Conservation (phyloP, 2,113 vertebrate genomes). For the Bos javanicus region DNA sequence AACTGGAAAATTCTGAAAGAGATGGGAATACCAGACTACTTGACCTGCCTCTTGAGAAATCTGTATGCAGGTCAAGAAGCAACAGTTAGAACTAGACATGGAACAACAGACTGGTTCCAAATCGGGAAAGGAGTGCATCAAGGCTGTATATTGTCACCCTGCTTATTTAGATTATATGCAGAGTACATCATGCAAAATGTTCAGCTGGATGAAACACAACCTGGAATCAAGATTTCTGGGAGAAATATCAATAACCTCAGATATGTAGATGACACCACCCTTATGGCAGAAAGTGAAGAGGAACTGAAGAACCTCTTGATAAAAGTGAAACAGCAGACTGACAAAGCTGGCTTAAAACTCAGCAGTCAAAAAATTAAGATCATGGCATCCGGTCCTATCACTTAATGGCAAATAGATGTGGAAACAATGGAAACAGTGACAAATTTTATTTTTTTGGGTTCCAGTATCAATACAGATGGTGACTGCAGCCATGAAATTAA, state of each 20-base stretch:
- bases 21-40: neutral
- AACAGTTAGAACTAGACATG: neutral
- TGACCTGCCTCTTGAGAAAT: neutral
- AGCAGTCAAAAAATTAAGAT: neutral
- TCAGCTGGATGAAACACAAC: neutral
- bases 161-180: neutral
- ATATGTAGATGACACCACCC: neutral
- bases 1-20: neutral
- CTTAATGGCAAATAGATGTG: neutral
- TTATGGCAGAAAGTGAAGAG: neutral
- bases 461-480: neutral
- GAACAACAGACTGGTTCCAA: neutral
- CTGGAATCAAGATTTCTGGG: neutral
- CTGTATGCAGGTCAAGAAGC: neutral
- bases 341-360: neutral
- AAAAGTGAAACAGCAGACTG: neutral
- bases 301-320: neutral
- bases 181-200: neutral
- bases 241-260: neutral
- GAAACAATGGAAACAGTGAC: neutral
- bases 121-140: fast-evolving
- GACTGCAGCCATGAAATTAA: neutral
- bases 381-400: neutral
- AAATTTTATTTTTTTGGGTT: neutral
- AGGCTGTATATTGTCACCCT: neutral